phyloP scores from a whole-genome alignment of 2,888 invertebrate genomes.

The Acrobasis suavella region DNA sequence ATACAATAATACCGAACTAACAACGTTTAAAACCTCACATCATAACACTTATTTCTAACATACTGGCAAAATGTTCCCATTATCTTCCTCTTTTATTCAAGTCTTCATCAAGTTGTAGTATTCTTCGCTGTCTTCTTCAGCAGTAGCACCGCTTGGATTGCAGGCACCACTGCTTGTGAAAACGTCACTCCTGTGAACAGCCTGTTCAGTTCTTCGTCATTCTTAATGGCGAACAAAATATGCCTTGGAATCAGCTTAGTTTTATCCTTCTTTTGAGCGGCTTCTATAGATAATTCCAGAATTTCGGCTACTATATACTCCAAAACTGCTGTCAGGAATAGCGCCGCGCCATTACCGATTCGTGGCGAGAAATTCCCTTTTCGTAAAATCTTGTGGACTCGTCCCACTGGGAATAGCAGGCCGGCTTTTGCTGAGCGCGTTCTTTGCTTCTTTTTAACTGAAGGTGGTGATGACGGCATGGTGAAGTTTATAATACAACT shows the following conservation, averaged over 20 bases:
- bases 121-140: constrained; percentile 58
- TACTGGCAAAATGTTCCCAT: background rate
- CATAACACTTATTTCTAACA: background rate
- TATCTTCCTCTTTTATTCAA: too few relatives aligned
- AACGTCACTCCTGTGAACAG: constrained; percentile 57
- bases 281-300: constrained; percentile 56
- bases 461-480: constrained; percentile 28
- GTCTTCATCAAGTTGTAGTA: background rate
- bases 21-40: background rate
- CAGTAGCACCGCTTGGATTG: constrained; percentile 52
- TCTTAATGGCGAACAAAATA: constrained; percentile 57
- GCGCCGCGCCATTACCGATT: constrained; percentile 77
- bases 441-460: constrained; percentile 39
- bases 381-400: constrained; percentile 80
- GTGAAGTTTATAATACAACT: background rate
- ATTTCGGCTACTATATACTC: constrained; percentile 75
- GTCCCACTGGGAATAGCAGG: constrained; percentile 79
- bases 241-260: constrained; percentile 65
- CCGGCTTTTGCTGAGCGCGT: constrained; percentile 77
- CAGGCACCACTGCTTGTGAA: constrained; percentile 55
- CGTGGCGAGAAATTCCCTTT: constrained; percentile 84
- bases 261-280: constrained; percentile 86
- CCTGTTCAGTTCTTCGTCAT: constrained; percentile 58
- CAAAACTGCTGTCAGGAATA: constrained; percentile 81
- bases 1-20: background rate